These are phyloP conservation scores for Sycophila sp. DNA, from an alignment of 1,140 invertebrate species.

Conservation along the genomic window DNA sequence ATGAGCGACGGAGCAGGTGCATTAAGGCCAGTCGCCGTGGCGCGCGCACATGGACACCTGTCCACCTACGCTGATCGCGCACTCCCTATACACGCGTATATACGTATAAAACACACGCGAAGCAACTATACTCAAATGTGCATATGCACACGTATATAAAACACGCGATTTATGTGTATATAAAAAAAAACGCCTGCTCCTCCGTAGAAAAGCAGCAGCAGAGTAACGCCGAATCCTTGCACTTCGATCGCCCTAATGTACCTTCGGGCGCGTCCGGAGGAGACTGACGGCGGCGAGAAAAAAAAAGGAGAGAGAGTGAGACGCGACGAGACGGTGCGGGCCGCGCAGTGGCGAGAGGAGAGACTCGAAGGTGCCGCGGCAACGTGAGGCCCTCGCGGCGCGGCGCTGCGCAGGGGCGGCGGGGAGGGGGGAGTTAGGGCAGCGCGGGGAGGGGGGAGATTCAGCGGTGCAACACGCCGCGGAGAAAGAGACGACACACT, in stretches of 20 bases:
- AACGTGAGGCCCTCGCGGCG: not conserved
- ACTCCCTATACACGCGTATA: not conserved
- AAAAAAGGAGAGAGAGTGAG: not conserved
- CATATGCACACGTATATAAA: not conserved
- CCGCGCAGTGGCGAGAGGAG: not conserved
- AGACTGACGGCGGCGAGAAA: not conserved
- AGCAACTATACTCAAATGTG: not conserved
- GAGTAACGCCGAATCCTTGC: not conserved
- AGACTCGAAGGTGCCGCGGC: not conserved
- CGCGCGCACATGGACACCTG: too few species aligned
- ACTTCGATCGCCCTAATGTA: not conserved
- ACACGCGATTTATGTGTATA: not conserved
- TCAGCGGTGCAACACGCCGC: not conserved
- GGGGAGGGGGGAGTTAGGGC: not conserved
- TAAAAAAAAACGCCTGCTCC: not conserved
- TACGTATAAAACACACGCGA: not conserved
- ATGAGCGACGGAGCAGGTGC: not conserved
- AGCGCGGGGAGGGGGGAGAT: not conserved
- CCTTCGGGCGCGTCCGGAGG: not conserved
- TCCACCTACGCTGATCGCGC: too few species aligned
- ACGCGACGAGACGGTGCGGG: too few species aligned
- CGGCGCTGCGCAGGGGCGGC: not conserved
- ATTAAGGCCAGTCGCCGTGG: not conserved
- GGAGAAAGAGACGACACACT: conserved; percentile 20
- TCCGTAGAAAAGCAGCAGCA: not conserved